Evolutionary conservation across 2,888 invertebrate genomes (phyloP).

Genomic region (Tetranychus truncatus): DNA sequence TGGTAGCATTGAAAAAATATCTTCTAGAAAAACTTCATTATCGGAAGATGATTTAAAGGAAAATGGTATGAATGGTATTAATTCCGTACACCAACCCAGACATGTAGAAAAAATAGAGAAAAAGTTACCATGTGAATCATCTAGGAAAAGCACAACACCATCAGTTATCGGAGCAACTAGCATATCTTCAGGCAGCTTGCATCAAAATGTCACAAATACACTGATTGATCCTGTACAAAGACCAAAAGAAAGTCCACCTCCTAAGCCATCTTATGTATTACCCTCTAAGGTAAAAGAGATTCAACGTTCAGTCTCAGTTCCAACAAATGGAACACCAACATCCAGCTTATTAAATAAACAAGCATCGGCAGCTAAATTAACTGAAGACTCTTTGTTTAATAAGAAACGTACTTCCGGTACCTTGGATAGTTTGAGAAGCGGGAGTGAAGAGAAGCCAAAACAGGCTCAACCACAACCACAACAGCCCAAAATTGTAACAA

Average conservation of each 20-base stretch:
- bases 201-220: background rate
- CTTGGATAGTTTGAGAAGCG: background rate
- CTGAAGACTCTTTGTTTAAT: background rate
- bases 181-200: background rate
- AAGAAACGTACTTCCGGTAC: background rate
- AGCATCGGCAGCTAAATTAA: background rate
- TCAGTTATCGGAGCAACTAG: background rate
- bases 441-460: background rate
- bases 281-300: background rate
- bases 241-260: background rate
- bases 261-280: background rate
- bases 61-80: background rate
- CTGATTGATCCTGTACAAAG: background rate
- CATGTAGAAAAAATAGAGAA: background rate
- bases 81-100: background rate
- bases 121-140: background rate
- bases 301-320: background rate
- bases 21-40: constrained; percentile 5
- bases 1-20: constrained; percentile 8
- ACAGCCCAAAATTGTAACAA: background rate
- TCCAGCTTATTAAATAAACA: background rate
- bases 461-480: constrained; percentile 8
- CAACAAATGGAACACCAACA: constrained; percentile 5
- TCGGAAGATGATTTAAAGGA: background rate
- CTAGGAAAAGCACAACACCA: background rate